Percentiles rank a stretch among this genome's conserved stretches.
Conservation (phyloP, 2,113 vertebrate genomes). For the Picathartes gymnocephalus region DNA sequence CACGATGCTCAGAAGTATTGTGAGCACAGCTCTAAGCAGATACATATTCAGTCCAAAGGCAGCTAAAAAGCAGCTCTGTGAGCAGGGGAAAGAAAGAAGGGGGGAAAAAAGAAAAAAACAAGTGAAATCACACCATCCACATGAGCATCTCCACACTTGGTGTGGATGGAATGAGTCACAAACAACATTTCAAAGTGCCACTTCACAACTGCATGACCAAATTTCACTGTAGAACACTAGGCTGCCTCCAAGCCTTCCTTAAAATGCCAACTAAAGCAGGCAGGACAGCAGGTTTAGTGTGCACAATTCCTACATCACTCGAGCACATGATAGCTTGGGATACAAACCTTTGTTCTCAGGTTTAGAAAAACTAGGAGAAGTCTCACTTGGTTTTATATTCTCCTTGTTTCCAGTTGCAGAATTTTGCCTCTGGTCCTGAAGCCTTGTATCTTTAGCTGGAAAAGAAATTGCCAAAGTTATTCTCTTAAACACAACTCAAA, state of each 20-base stretch:
- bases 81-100: neutral
- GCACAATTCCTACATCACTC: neutral
- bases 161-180: neutral
- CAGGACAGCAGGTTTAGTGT: neutral
- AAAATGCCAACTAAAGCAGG: neutral
- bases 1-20: neutral
- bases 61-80: neutral
- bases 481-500: neutral
- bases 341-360: slow-evolving; percentile 89
- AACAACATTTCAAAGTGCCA: neutral
- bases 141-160: neutral
- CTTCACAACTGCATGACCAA: neutral
- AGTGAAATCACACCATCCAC: neutral
- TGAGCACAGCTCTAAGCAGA: neutral
- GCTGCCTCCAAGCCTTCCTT: neutral
- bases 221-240: neutral
- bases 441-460: slow-evolving; percentile 90
- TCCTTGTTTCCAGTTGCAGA: slow-evolving; percentile 90
- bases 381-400: slow-evolving; percentile 86
- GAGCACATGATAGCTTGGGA: neutral
- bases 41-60: neutral
- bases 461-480: slow-evolving; percentile 25
- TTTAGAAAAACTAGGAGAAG: slow-evolving; percentile 84
- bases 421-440: slow-evolving; percentile 91
- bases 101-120: rapidly evolving